phyloP scores from a whole-genome alignment of 2,888 invertebrate species.

The Slavum lentiscoides region DNA sequence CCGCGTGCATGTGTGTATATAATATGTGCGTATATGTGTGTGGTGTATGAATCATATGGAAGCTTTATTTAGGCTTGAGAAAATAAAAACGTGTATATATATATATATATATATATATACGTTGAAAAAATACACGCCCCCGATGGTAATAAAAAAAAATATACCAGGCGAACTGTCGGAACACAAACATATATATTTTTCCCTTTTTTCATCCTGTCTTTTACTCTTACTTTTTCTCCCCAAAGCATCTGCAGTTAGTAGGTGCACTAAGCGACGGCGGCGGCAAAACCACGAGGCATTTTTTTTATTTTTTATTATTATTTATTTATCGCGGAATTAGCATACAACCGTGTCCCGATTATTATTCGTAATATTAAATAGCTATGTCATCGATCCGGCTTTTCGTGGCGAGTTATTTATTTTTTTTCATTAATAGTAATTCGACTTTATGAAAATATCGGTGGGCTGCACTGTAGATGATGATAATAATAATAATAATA shows the following conservation, averaged over 20 bases:
- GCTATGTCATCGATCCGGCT: too few relatives aligned
- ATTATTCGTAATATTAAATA: too few relatives aligned
- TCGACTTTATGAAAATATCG: too few relatives aligned
- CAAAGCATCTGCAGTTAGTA: background rate
- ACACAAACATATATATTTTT: conserved; percentile 40
- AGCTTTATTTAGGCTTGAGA: conserved; percentile 41
- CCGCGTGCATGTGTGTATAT: background rate
- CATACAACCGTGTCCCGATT: background rate
- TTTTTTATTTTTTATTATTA: background rate
- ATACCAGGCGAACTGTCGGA: conserved; percentile 38
- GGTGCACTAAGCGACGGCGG: too few relatives aligned
- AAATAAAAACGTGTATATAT: background rate
- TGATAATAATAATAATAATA: too few relatives aligned
- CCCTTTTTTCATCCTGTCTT: background rate
- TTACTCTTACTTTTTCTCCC: background rate
- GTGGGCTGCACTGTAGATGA: too few relatives aligned
- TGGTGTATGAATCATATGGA: conserved; percentile 26
- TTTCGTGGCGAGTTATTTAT: too few relatives aligned
- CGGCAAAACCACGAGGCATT: background rate
- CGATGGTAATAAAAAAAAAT: conserved; percentile 36
- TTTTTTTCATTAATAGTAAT: too few relatives aligned
- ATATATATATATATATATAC: too few relatives aligned
- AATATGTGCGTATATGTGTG: background rate
- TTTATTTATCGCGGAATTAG: conserved; percentile 30
- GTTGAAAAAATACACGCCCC: conserved; percentile 17